Evolutionary conservation across 2,888 invertebrate genomes (phyloP), one percentile per base, ranked within the genome.

Genomic region (Exephanes ischioxanthus): DNA sequence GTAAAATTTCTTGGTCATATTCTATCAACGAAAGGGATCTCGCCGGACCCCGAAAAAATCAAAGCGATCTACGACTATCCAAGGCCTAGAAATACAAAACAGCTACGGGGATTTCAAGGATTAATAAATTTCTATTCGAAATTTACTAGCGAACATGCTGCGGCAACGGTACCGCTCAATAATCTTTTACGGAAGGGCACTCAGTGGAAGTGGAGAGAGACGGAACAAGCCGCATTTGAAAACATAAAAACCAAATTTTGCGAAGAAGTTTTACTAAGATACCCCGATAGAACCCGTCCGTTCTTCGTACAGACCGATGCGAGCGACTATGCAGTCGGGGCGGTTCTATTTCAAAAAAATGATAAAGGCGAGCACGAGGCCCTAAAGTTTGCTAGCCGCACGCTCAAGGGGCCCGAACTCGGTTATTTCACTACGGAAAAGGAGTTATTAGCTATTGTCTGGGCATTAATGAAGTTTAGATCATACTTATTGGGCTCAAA

Each of bases 1-100:
- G 75, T 89, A 14, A 89, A 88, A 48, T 88, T 90, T 55, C 67
- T 90, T n/a, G 89, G 90, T 9, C 87, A 90, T 61, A 86, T 87
- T 3, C 76, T 90, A 9, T 79, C 76, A 11, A 2, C 61, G 1
- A 51, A 82, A 9, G 89, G 89, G 3, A 84, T 89, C 6, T 19
- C 9, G 6, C 80, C 85, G 0, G 88, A 90, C 61, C 85, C 87
- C 2, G 84, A 86, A 3, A 88, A 89, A 63, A 48, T 84, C 22
- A 53, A 72, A 33, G 70, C 82, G n/a, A 80, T 89, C n/a, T 68
- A 85, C 30, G 30, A 87, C 41, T 89, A 85, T 72, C 87, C 86
- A 3, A 53, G 22, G 3, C 88, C 88, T 0, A 72, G 48, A 14
- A 88, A 80, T 11, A 22, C 70, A 3, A 88, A 88, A 76, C 81